Conservation (phyloP, 1,140 invertebrate genomes). For the Hydropsyche tenuis region DNA sequence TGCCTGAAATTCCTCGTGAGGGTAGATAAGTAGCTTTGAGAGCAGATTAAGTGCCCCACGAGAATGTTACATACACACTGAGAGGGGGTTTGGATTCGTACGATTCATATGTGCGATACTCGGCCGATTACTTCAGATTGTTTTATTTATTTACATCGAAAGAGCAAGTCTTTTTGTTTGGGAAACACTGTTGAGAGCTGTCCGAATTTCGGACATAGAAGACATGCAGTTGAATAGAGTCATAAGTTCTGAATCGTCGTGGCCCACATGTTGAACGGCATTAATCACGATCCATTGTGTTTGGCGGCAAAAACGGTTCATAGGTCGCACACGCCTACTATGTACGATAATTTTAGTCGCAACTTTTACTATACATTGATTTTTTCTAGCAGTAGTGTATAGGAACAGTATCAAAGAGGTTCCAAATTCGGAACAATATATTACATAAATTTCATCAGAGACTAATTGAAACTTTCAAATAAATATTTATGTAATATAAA, state of each 20-base stretch:
- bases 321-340: slow-evolving; percentile 11
- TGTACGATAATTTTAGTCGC: not conserved
- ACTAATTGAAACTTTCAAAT: too few species aligned
- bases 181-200: too few species aligned
- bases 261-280: slow-evolving; percentile 20
- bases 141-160: not conserved
- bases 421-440: too few species aligned
- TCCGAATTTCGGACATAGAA: too few species aligned
- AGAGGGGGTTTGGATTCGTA: not conserved
- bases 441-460: too few species aligned
- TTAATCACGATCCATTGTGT: slow-evolving; percentile 28
- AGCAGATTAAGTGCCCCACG: slow-evolving; percentile 20
- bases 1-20: slow-evolving; percentile 16
- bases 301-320: slow-evolving; percentile 1
- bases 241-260: slow-evolving; percentile 10
- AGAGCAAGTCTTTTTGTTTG: not conserved
- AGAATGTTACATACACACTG: not conserved
- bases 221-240: slow-evolving; percentile 11
- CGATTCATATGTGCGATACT: not conserved
- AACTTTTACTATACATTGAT: too few species aligned
- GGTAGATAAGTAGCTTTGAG: slow-evolving; percentile 24
- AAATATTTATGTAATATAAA: too few species aligned
- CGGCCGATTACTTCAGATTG: too few species aligned
- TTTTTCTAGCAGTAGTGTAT: too few species aligned
- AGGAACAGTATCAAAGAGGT: too few species aligned